Evolutionary conservation across 2,113 vertebrate genomes (phyloP).

Genomic region (Misgurnus mizolepis): DNA sequence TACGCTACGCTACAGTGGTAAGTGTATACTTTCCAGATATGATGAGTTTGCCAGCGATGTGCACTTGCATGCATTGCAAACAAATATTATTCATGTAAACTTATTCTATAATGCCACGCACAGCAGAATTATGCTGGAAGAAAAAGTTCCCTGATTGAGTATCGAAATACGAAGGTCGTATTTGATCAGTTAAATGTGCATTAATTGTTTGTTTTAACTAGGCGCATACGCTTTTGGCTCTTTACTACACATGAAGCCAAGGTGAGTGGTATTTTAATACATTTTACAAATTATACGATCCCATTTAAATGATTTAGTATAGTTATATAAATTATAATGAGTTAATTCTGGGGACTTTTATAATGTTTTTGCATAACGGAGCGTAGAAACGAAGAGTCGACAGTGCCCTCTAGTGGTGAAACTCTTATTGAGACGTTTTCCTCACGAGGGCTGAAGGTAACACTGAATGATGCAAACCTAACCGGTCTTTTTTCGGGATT

Average conservation of each 20-base stretch:
- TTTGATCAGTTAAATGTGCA: too few relatives aligned
- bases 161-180: too few relatives aligned
- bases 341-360: background rate
- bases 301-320: background rate
- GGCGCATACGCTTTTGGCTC: too few relatives aligned
- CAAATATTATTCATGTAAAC: too few relatives aligned
- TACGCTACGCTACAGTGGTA: background rate
- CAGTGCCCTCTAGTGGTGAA: conserved; percentile 42
- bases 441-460: background rate
- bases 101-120: too few relatives aligned
- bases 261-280: background rate
- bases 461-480: too few relatives aligned
- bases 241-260: background rate
- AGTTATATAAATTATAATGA: background rate
- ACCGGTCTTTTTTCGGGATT: background rate
- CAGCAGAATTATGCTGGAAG: too few relatives aligned
- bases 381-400: background rate
- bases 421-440: background rate
- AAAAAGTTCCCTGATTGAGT: too few relatives aligned
- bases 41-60: background rate
- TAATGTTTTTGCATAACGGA: background rate
- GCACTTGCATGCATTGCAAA: background rate
- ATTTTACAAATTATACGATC: background rate
- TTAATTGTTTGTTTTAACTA: too few relatives aligned
- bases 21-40: background rate